Percentiles rank a stretch among this genome's conserved stretches.
These are phyloP conservation scores for Podarcis raffonei DNA, from an alignment of 2,113 vertebrate genomes.

Conservation along the genomic window DNA sequence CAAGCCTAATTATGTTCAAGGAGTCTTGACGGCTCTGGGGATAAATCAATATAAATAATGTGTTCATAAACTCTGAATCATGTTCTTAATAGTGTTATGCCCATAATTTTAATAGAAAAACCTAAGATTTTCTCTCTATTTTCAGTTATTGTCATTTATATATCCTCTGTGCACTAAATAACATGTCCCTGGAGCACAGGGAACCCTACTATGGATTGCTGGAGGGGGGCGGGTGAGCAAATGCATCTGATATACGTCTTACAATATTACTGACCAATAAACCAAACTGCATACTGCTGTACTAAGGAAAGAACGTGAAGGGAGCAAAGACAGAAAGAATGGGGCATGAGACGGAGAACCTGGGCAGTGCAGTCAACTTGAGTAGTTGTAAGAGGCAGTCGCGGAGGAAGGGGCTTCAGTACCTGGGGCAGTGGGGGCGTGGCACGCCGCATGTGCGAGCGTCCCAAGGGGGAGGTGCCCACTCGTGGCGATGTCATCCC, in stretches of 20 bases:
- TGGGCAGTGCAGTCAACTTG: neutral
- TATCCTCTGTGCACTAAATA: constrained; percentile 11
- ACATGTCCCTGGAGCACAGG: neutral
- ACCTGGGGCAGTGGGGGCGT: too few relatives aligned
- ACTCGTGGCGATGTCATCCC: too few relatives aligned
- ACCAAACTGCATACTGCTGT: neutral
- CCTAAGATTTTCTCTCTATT: constrained; percentile 31
- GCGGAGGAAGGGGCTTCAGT: too few relatives aligned
- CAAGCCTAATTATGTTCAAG: constrained; percentile 72
- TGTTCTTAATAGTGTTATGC: constrained; percentile 45
- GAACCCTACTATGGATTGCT: neutral
- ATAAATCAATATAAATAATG: constrained; percentile 71
- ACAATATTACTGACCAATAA: neutral
- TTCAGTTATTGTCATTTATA: constrained; percentile 12
- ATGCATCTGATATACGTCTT: neutral
- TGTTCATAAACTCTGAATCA: constrained; percentile 59
- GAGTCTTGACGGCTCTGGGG: constrained; percentile 65
- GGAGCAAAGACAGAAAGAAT: neutral
- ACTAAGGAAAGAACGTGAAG: neutral
- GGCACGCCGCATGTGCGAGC: too few relatives aligned
- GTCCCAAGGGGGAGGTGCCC: too few relatives aligned
- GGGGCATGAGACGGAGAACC: too few relatives aligned
- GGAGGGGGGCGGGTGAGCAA: neutral
- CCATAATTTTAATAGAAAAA: constrained; percentile 54
- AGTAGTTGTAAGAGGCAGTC: neutral